Conservation (phyloP, 2,113 vertebrate species). For the Gopherus flavomarginatus region DNA sequence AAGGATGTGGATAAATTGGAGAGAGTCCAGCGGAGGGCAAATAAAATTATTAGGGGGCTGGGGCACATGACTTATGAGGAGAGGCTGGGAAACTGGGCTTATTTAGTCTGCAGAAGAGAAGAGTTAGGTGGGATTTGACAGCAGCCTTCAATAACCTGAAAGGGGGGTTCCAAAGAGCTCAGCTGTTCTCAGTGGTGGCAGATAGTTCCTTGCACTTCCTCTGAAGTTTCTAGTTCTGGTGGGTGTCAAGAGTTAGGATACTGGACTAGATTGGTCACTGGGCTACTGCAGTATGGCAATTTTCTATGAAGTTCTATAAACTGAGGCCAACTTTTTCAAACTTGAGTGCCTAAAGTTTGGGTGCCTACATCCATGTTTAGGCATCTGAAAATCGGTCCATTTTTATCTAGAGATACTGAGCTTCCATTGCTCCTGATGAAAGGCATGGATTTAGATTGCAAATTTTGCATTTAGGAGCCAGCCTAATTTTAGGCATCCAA, state of each 20-base stretch:
- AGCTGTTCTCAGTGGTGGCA: no score
- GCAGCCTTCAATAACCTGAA: no score
- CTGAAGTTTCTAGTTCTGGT: neutral
- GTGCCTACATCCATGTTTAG: neutral
- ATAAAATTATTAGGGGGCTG: no score
- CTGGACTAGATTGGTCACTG: fast-evolving
- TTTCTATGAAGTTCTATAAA: neutral
- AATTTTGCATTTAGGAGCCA: neutral
- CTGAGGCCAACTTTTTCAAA: fast-evolving
- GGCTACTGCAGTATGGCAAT: fast-evolving
- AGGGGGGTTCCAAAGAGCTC: no score
- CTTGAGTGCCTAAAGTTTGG: neutral
- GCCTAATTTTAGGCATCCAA: fast-evolving
- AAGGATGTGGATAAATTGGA: no score
- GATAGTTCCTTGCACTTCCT: neutral
- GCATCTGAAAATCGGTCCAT: neutral
- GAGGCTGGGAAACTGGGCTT: no score
- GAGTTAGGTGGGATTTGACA: no score
- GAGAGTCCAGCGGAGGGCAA: no score
- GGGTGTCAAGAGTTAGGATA: neutral
- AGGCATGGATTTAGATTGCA: neutral
- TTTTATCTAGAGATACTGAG: neutral
- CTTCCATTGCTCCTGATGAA: neutral
- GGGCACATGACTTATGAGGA: no score
- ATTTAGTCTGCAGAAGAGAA: no score